These are phyloP conservation scores for Hirtodrosophila trivittata DNA, from an alignment of 2,888 invertebrate genomes.

Conservation along the genomic window DNA sequence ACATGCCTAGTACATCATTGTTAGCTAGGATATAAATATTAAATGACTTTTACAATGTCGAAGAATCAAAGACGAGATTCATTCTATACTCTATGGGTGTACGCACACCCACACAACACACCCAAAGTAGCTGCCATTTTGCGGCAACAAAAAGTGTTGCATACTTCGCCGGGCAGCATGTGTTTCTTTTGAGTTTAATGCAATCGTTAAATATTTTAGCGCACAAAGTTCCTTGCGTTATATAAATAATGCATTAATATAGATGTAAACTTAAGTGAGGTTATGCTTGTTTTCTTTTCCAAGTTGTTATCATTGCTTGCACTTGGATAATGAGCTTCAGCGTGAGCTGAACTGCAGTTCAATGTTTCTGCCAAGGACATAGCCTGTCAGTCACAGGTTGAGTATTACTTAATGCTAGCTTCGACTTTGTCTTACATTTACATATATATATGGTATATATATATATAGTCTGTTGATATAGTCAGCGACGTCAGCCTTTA, in stretches of 20 bases:
- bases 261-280: background rate
- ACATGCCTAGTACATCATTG: too few relatives aligned
- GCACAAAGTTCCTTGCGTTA: slow-evolving; percentile 1
- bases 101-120: background rate
- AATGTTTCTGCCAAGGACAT: too few relatives aligned
- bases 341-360: too few relatives aligned
- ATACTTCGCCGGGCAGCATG: slow-evolving; percentile 17
- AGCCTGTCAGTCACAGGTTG: background rate
- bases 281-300: background rate
- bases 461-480: slow-evolving; percentile 26
- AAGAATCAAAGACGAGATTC: too few relatives aligned
- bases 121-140: slow-evolving; percentile 1
- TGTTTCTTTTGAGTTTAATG: slow-evolving; percentile 4
- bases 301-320: background rate
- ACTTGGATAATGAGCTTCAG: too few relatives aligned
- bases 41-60: too few relatives aligned
- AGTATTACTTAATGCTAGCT: background rate
- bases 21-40: too few relatives aligned
- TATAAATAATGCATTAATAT: slow-evolving; percentile 28
- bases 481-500: slow-evolving; percentile 1
- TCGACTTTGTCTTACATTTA: too few relatives aligned
- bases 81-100: too few relatives aligned
- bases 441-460: background rate
- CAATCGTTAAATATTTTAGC: slow-evolving; percentile 12
- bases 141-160: slow-evolving; percentile 19